Evolutionary conservation across 2,113 vertebrate species (phyloP), one percentile per base, ranked within the genome.

Genomic region (Sebastes schlegelii): DNA sequence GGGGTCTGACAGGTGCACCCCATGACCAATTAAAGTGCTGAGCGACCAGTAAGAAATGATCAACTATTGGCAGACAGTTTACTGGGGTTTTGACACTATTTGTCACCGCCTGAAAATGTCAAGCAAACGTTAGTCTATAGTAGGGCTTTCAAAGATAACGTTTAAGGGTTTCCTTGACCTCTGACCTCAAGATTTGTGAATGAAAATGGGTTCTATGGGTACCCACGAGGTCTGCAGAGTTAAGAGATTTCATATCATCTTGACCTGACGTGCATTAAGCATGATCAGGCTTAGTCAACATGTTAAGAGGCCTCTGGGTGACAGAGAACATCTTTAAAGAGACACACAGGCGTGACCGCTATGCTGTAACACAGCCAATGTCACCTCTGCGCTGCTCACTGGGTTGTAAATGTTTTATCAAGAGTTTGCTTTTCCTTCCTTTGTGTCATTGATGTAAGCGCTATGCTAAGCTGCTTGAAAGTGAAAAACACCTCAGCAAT

Each of bases 1-100:
- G 84, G 69, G 83, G 58, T 82, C 77, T 84, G 85, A 86, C 92
- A 93, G 82, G 79, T 90, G 67, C 77, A 54, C 84, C 62, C 49
- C 80, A 82, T 61, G 81, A 90, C 72, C 86, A 87, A 83, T 92
- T 88, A 83, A 81, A 86, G 49, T 11, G 68, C 79, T 83, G 64
- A 83, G 66, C 2, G 16, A 77, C 74, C 55, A 49, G 67, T 72
- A 73, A 84, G 76, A 85, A 58, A 66, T 49, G n/a, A 90, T 85
- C 61, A 82, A 80, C 82, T 86, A 81, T 92, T 86, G 75, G 77
- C 78, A 79, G 69, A 78, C 43, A 54, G 77, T 66, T 86, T 86
- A 78, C 78, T 63, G 67, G 43, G 52, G 26, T 54, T 82, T 77
- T 82, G 68, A 80, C 57, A 74, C 54, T 40, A 6, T 26, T 26